Conservation (phyloP, 2,797 vertebrate genomes). For the Premnoplex brunnescens region DNA sequence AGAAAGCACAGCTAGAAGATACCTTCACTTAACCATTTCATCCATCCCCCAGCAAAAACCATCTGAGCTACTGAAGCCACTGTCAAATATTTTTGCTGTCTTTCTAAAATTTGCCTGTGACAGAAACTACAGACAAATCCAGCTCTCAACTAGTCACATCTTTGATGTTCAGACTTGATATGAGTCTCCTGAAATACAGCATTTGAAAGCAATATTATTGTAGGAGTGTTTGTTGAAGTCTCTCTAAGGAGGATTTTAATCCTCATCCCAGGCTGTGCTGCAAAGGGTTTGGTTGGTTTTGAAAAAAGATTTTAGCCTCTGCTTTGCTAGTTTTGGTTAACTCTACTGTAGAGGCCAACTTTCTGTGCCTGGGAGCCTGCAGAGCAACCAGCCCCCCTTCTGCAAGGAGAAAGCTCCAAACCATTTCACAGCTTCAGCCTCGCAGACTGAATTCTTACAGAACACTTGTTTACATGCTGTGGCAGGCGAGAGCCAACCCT, state of each 20-base stretch:
- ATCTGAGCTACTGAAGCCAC: background rate
- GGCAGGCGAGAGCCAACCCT: background rate
- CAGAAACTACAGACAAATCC: background rate
- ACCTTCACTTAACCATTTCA: background rate
- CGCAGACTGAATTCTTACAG: background rate
- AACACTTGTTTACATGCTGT: background rate
- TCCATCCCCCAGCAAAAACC: background rate
- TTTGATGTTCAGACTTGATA: background rate
- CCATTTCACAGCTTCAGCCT: background rate
- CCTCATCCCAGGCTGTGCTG: background rate
- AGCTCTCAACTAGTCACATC: background rate
- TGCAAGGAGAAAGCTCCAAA: background rate
- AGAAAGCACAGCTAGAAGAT: background rate
- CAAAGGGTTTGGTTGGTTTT: background rate
- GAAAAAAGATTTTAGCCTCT: background rate
- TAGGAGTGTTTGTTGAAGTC: background rate
- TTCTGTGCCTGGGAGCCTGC: background rate
- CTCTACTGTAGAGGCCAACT: background rate
- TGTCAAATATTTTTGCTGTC: background rate
- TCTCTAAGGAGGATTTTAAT: background rate
- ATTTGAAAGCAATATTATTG: background rate
- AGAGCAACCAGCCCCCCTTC: background rate
- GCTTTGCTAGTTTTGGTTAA: background rate
- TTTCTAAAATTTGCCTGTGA: background rate
- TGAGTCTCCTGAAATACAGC: background rate